These are phyloP conservation scores for Platycercus adscitus DNA, from an alignment of 2,113 vertebrate genomes.

Conservation along the genomic window DNA sequence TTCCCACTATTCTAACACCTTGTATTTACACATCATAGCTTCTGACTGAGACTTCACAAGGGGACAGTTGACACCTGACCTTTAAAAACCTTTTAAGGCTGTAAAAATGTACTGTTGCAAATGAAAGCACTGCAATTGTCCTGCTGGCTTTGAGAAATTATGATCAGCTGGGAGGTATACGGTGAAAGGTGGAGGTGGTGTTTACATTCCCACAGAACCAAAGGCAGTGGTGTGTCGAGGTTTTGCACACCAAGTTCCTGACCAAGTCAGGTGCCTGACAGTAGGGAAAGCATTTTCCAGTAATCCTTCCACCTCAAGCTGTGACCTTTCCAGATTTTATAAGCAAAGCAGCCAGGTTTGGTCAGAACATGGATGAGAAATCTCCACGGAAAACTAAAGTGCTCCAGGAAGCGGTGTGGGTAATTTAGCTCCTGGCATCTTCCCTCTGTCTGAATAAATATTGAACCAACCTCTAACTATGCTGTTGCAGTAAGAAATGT, in stretches of 20 bases:
- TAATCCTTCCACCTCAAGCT: not conserved
- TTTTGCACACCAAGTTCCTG: slow-evolving; percentile 3
- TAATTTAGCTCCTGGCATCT: not conserved
- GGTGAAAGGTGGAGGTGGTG: not conserved
- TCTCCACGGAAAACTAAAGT: not conserved
- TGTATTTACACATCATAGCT: slow-evolving; percentile 53
- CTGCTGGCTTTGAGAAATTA: not conserved
- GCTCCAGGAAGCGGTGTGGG: slow-evolving; percentile 14
- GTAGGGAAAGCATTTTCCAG: not conserved
- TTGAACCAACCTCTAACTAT: not conserved
- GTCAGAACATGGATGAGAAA: slow-evolving; percentile 42
- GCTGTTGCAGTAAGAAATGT: not conserved
- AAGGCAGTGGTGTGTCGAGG: not conserved
- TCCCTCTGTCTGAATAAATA: slow-evolving; percentile 34
- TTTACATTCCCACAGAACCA: slow-evolving; percentile 40
- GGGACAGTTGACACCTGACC: not conserved
- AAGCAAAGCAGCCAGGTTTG: not conserved
- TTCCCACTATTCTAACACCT: not conserved
- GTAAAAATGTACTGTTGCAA: not conserved
- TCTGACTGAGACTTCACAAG: not conserved
- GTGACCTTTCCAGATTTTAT: not conserved
- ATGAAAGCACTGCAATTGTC: not conserved
- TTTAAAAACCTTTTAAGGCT: slow-evolving; percentile 5
- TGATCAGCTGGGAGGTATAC: not conserved
- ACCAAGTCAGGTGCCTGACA: not conserved